A percentile compares a stretch with the other conserved stretches of the same genome.
Evolutionary conservation across 2,113 vertebrate species (phyloP).

Genomic region (Scortum barcoo): DNA sequence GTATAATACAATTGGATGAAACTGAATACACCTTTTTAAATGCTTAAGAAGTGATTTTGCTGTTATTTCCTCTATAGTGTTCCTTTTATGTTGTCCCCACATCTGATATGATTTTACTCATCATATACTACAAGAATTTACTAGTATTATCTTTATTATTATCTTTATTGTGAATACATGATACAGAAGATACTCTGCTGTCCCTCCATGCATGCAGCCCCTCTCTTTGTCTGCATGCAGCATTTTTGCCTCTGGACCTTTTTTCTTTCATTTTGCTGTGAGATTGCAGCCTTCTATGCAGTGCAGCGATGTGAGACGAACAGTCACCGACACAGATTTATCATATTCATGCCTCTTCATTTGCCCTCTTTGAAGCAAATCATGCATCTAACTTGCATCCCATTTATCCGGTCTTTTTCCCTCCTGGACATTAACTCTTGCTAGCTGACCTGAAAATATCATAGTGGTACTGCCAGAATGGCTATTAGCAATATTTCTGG

Average conservation of each 20-base stretch:
- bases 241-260: conserved; percentile 72
- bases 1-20: conserved; percentile 1
- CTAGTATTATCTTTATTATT: conserved; percentile 2
- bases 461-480: neutral
- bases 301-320: conserved; percentile 85
- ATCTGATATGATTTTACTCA: no score
- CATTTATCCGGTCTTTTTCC: conserved; percentile 25
- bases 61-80: neutral
- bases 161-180: conserved; percentile 27
- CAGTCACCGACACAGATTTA: conserved; percentile 81
- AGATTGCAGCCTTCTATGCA: conserved; percentile 85
- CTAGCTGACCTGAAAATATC: conserved; percentile 22
- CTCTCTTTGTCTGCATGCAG: conserved; percentile 86
- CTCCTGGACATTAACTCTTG: conserved; percentile 18
- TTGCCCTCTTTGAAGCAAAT: conserved; percentile 52
- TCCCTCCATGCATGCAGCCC: conserved; percentile 81
- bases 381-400: conserved; percentile 40
- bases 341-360: conserved; percentile 43
- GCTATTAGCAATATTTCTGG: neutral
- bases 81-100: neutral
- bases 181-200: conserved; percentile 26
- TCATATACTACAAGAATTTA: conserved; percentile 16
- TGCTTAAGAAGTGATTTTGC: neutral
- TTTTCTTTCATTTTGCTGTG: conserved; percentile 71
- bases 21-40: neutral